Evolutionary conservation across 2,113 vertebrate genomes (phyloP), one percentile per base, ranked within the genome.

Genomic region (Apus apus): DNA sequence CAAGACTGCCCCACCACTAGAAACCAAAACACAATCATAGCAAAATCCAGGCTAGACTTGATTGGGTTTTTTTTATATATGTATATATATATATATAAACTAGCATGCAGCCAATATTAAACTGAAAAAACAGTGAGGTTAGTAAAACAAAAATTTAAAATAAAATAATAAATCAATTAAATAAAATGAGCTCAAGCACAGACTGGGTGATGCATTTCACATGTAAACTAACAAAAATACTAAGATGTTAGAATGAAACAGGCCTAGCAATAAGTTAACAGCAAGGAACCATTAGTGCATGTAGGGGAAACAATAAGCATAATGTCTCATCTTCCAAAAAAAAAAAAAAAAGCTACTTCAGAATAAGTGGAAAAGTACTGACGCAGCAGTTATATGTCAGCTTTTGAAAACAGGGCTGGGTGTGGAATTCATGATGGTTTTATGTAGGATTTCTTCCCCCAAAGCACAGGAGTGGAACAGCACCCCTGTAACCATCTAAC

Each of bases 91-190:
- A 96, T 95, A 97, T 94, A 96, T 95, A 94, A 98, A 98, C 97
- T 98, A 98, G 98, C 98, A 98, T 98, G 98, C 98, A 98, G 98
- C 98, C 98, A 98, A 98, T 97, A 98, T 98, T 98, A 98, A 98
- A 99, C 98, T 98, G 98, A 99, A 98, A 98, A 99, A 99, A 99
- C 98, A 99, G 98, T 98, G 97, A 98, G 97, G 98, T 99, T 99
- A 98, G 98, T 99, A 98, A 99, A 99, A 97, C 90, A 98, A 98
- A 98, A 98, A 96, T 94, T 98, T n/a, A n/a, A n/a, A n/a, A n/a
- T n/a, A n/a, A 96, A 97, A 65, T 90, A 90, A 94, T 92, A 96
- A 98, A 97, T 92, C 90, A 96, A 94, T 91, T 89, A 95, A 96
- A 97, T 96, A 97, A 98, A 97, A 98, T 98, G 97, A 98, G 98